A percentile compares a stretch with the other conserved stretches of the same genome.
Evolutionary conservation across 2,888 invertebrate genomes (phyloP).

Genomic region (Ceramica pisi): DNA sequence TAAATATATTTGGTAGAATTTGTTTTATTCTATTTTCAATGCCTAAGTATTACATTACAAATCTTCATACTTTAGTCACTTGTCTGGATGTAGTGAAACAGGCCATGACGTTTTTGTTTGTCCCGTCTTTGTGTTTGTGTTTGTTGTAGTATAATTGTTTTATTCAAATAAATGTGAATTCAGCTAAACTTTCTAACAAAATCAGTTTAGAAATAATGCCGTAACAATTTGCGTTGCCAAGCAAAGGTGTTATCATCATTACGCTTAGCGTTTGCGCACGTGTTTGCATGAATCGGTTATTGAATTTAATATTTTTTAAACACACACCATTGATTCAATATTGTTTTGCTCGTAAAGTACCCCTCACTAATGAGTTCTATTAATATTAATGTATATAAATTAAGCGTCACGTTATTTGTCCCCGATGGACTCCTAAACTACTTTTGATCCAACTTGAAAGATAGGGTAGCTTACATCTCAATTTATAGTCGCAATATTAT

Average conservation of each 20-base stretch:
- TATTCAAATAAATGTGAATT: not conserved
- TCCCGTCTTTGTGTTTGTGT: conserved; percentile 23
- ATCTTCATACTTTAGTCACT: not conserved
- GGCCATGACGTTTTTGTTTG: conserved; percentile 7
- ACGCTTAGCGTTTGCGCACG: conserved; percentile 12
- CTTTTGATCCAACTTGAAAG: too few relatives aligned
- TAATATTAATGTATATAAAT: too few relatives aligned
- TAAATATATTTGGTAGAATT: not conserved
- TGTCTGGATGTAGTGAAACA: conserved; percentile 16
- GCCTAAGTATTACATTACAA: not conserved
- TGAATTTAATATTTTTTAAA: not conserved
- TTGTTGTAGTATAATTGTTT: conserved; percentile 1
- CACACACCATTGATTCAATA: not conserved
- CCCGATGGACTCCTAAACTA: too few relatives aligned
- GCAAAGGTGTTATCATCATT: conserved; percentile 8
- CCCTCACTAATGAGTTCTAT: not conserved
- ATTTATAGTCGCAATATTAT: too few relatives aligned
- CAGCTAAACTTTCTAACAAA: not conserved
- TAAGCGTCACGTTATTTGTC: too few relatives aligned
- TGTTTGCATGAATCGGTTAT: not conserved
- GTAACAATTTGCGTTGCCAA: conserved; percentile 1
- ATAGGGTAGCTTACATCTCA: too few relatives aligned
- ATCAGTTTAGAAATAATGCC: not conserved
- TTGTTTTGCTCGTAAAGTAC: not conserved
- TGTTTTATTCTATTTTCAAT: not conserved